phyloP scores from a whole-genome alignment of 2,797 vertebrate species.

The Gila robusta region DNA sequence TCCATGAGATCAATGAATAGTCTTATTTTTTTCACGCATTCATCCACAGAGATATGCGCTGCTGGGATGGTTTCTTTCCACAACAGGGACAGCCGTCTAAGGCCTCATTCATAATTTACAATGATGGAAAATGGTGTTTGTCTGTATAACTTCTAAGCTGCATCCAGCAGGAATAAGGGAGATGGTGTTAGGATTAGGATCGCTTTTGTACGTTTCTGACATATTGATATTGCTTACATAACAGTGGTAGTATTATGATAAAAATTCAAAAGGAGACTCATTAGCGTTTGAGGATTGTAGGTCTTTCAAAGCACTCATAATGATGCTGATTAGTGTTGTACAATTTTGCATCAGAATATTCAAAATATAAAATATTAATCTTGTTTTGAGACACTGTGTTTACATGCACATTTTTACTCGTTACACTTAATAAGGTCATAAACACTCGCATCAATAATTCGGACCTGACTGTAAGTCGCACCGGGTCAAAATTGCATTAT shows the following conservation, averaged over 20 bases:
- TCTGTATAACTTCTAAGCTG: not conserved
- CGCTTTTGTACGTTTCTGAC: not conserved
- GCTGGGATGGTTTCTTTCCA: not conserved
- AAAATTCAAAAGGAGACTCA: not conserved
- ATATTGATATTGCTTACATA: not conserved
- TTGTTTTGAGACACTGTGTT: not conserved
- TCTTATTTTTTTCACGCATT: not conserved
- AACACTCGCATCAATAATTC: not conserved
- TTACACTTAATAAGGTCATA: not conserved
- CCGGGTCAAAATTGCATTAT: not conserved
- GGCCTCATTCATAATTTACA: constrained; percentile 33
- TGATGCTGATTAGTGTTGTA: not conserved
- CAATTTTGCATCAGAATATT: not conserved
- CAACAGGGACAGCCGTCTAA: not conserved
- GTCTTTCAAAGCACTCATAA: not conserved
- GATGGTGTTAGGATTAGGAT: not conserved
- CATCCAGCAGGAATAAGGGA: not conserved
- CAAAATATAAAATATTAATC: not conserved
- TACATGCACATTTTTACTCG: not conserved
- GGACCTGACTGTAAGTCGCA: not conserved
- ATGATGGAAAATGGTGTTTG: not conserved
- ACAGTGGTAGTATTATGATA: not conserved
- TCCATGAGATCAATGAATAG: constrained; percentile 5
- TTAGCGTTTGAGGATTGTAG: not conserved
- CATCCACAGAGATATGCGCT: not conserved